Percentiles rank a stretch among this genome's conserved stretches.
Evolutionary conservation across 2,797 vertebrate species (phyloP).

Genomic region (Phaenicophaeus curvirostris): DNA sequence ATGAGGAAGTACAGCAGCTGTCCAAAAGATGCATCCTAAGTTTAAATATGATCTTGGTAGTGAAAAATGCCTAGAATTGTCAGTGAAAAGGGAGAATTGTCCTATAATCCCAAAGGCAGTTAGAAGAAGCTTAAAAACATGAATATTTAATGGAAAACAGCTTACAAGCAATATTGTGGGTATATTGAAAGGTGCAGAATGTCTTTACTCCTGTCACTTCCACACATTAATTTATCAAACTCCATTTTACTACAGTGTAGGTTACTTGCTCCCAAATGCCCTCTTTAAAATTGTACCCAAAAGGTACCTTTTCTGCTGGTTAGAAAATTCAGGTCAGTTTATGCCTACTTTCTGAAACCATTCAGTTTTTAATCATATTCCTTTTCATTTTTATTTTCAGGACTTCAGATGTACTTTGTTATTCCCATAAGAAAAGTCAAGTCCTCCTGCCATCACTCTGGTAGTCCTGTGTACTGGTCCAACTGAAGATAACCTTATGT

Average conservation of each 20-base stretch:
- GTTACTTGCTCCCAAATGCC: neutral
- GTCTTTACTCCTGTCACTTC: neutral
- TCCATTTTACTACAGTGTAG: neutral
- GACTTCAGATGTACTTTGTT: neutral
- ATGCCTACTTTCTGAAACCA: neutral
- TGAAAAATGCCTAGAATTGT: neutral
- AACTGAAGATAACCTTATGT: neutral
- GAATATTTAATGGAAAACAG: neutral
- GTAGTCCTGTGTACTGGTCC: neutral
- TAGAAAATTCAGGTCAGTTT: neutral
- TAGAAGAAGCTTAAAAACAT: neutral
- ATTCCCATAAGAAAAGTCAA: neutral
- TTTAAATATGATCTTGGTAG: neutral
- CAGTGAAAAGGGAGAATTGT: neutral
- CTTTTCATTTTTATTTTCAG: neutral
- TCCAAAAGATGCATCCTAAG: neutral
- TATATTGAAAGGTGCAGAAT: neutral
- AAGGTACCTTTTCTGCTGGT: neutral
- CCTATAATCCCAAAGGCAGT: neutral
- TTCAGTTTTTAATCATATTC: neutral
- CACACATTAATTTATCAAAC: neutral
- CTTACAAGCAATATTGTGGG: neutral
- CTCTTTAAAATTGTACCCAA: neutral
- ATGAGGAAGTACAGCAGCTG: neutral
- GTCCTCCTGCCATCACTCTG: neutral